A percentile compares a stretch with the other conserved stretches of the same genome.
phyloP scores from a whole-genome alignment of 2,113 vertebrate species.

The Chloebia gouldiae region DNA sequence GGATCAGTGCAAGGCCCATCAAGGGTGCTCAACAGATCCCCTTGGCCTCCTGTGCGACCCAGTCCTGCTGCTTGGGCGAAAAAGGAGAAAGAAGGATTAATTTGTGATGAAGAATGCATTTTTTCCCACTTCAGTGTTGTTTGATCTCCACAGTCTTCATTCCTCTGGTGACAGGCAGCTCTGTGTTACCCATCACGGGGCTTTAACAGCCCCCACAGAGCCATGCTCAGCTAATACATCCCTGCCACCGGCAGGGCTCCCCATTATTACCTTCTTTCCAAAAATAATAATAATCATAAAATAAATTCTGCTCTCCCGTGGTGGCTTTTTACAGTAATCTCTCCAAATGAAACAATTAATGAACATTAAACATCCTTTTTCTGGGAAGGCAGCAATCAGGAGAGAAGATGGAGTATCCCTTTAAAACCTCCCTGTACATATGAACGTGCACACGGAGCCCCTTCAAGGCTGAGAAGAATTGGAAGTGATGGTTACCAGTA shows the following conservation, averaged over 20 bases:
- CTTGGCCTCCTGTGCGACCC: neutral
- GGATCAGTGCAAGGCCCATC: neutral
- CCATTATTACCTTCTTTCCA: neutral
- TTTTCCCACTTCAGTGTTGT: conserved; percentile 33
- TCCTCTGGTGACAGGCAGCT: conserved; percentile 38
- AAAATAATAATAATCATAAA: neutral
- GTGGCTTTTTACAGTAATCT: conserved; percentile 38
- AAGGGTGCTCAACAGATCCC: neutral
- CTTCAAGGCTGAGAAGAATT: conserved; percentile 39
- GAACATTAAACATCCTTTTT: conserved; percentile 15
- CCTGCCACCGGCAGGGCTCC: neutral
- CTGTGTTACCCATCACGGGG: conserved; percentile 19
- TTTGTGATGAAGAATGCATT: conserved; percentile 63
- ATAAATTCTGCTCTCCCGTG: neutral
- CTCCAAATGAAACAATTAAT: conserved; percentile 53
- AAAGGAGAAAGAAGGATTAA: conserved; percentile 12
- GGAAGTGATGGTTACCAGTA: conserved; percentile 39
- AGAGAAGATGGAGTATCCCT: neutral
- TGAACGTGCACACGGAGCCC: neutral
- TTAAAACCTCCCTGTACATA: neutral
- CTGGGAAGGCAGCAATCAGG: neutral
- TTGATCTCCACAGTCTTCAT: conserved; percentile 21
- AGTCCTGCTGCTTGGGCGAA: neutral
- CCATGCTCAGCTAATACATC: neutral
- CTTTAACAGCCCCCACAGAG: conserved; percentile 32